These are phyloP conservation scores for Platichthys flesus DNA, from an alignment of 2,113 vertebrate species.

Conservation along the genomic window DNA sequence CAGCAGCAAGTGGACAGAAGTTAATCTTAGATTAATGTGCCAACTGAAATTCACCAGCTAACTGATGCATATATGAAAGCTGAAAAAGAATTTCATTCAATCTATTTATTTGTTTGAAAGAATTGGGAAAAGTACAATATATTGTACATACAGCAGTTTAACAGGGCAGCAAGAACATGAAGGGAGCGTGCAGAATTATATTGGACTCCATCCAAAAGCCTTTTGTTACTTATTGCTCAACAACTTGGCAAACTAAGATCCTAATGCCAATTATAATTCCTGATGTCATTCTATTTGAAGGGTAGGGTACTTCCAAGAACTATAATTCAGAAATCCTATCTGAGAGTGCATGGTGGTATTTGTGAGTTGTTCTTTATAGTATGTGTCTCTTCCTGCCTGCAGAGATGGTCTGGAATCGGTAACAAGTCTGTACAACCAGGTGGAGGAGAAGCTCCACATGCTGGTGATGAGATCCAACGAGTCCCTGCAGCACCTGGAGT, in stretches of 20 bases:
- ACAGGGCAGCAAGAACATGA: too few species aligned
- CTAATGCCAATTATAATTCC: neutral
- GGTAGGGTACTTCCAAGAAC: neutral
- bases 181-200: too few species aligned
- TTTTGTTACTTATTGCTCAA: too few species aligned
- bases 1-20: neutral
- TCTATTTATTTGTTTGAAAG: too few species aligned
- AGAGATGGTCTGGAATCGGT: slow-evolving; percentile 85
- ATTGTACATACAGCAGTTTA: too few species aligned
- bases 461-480: slow-evolving; percentile 91
- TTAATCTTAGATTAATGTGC: neutral
- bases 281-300: neutral
- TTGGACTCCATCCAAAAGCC: too few species aligned
- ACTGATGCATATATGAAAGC: too few species aligned
- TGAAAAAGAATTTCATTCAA: too few species aligned
- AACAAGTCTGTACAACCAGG: slow-evolving; percentile 84
- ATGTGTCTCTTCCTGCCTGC: neutral
- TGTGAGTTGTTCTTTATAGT: neutral
- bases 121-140: too few species aligned
- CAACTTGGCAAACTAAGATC: too few species aligned
- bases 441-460: slow-evolving; percentile 91
- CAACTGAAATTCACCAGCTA: too few species aligned
- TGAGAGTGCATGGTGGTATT: too few species aligned
- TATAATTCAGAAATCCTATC: neutral
- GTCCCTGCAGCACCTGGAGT: slow-evolving; percentile 86